Evolutionary conservation across 2,888 invertebrate species (phyloP), one percentile per base, ranked within the genome.

Genomic region (Oscheius sp.): DNA sequence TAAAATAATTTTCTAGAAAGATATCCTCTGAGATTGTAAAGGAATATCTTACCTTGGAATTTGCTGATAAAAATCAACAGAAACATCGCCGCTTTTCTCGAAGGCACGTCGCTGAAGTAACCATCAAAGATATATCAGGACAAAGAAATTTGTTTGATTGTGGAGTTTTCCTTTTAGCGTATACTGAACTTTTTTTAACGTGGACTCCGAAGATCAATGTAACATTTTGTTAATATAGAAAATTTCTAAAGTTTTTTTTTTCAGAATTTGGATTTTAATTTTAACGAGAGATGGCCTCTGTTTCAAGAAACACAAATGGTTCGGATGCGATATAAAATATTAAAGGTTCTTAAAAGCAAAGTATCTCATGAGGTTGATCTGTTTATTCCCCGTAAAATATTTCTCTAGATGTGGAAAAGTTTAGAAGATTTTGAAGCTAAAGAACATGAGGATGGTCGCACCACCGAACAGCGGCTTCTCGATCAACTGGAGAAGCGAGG

Each of bases 71-170:
- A 35, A 29, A 35, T 25, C 46, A 18, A 35, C 16, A 66, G 16
- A 49, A 66, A 25, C 25, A 16, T 27, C 13, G 25, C 9, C 9
- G 16, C 1, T 16, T 66, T 18, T 49, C 52, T 27, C 13, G 1
- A n/a, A 12, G 25, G 16, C 49, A 66, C 18, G 27, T 66, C 0
- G 18, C 12, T 16, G 18, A 25, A 2, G 66, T 52, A 7, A 5
- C 13, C 3, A 1, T 66, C 13, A 27, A 12, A 12, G 27, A 52
- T 29, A 13, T 66, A 9, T 9, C 66, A 6, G 29, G 52, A 12
- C 66, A 66, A 35, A 66, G 13, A 29, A 66, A 66, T 52, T 27
- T 52, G 25, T 25, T 29, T 35, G 66, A 66, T 35, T 66, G 66
- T 29, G 66, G 66, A 25, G 25, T 66, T 6, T 66, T 29, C n/a